Conservation (phyloP, 2,113 vertebrate genomes). For the Tonatia bakeri region DNA sequence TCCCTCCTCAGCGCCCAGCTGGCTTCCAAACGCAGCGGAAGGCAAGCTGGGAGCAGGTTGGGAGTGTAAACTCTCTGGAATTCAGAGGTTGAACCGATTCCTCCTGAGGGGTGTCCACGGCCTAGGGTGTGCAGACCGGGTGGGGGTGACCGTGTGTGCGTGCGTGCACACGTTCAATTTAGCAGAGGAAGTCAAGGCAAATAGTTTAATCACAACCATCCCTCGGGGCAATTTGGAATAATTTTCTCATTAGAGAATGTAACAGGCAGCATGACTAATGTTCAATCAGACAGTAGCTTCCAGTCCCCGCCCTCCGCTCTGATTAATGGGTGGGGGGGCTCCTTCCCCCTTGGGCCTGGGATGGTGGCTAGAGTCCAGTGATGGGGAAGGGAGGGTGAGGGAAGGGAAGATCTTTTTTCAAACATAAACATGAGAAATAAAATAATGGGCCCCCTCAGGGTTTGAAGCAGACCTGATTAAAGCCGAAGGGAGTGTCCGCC, state of each 20-base stretch:
- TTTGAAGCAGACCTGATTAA: background rate
- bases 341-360: background rate
- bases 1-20: constrained; percentile 59
- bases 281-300: constrained; percentile 75
- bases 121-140: background rate
- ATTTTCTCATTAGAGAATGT: constrained; percentile 84
- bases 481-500: background rate
- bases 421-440: constrained; percentile 26
- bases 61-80: constrained; percentile 55
- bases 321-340: constrained; percentile 21
- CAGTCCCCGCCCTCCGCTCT: constrained; percentile 53
- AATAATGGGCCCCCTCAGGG: background rate
- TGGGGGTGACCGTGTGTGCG: background rate
- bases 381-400: background rate
- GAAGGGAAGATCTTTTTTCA: background rate
- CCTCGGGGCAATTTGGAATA: constrained; percentile 82
- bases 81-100: constrained; percentile 56
- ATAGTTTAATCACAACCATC: constrained; percentile 85
- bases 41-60: constrained; percentile 75
- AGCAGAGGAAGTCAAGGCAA: constrained; percentile 83
- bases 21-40: constrained; percentile 79
- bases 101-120: constrained; percentile 62
- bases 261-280: constrained; percentile 76
- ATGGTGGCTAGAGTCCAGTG: background rate
- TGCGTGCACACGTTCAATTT: constrained; percentile 73